Evolutionary conservation across 2,888 invertebrate genomes (phyloP).

Genomic region (Sinodicranocentrus sp.): DNA sequence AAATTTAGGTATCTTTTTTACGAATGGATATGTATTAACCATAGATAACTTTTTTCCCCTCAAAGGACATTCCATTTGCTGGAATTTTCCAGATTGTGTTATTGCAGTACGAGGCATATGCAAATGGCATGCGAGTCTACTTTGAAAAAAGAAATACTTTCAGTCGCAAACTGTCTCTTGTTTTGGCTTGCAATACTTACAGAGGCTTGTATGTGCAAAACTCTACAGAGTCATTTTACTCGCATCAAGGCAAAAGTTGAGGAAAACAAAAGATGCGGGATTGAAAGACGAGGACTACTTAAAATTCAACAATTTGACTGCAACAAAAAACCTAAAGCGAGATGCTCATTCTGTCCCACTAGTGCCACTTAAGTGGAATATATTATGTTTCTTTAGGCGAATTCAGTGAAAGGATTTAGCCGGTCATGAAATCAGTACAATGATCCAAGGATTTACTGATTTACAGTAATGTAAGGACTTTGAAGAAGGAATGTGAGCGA

Average conservation of each 20-base stretch:
- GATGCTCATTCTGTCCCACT: conserved; percentile 29
- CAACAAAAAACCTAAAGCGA: conserved; percentile 26
- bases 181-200: no score
- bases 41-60: no score
- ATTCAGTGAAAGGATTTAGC: conserved; percentile 36
- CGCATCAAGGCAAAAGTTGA: no score
- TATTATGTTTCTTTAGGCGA: conserved; percentile 7
- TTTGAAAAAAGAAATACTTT: neutral
- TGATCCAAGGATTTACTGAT: conserved; percentile 40
- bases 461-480: conserved; percentile 44
- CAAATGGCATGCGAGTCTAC: no score
- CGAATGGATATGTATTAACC: no score
- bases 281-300: conserved; percentile 27
- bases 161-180: neutral
- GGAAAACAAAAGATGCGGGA: neutral
- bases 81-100: no score
- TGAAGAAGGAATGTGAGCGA: conserved; percentile 42
- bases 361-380: conserved; percentile 26
- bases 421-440: conserved; percentile 48
- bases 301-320: conserved; percentile 54
- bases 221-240: no score
- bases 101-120: no score
- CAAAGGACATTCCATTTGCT: no score
- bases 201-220: no score
- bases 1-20: conserved; percentile 46